These are phyloP conservation scores for Axea sp. DNA, from an alignment of 2,888 invertebrate species.

Conservation along the genomic window DNA sequence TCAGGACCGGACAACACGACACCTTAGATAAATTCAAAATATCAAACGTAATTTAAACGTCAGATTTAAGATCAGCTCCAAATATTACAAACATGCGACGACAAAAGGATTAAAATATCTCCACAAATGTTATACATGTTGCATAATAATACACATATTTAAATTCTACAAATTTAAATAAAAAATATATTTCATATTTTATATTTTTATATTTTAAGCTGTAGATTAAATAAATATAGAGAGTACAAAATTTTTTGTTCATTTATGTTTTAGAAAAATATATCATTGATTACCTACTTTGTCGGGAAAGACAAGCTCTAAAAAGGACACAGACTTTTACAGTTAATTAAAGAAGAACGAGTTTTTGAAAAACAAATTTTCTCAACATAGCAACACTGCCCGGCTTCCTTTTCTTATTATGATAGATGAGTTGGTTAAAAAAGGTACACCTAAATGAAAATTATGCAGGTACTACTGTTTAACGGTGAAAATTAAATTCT, in stretches of 20 bases:
- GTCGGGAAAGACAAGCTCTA: conserved; percentile 6
- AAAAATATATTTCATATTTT: too few relatives aligned
- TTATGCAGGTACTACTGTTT: conserved; percentile 54
- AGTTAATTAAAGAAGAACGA: conserved; percentile 50
- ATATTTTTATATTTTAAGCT: too few relatives aligned
- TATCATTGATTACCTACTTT: conserved; percentile 14
- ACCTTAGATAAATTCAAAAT: conserved; percentile 25
- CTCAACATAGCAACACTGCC: conserved; percentile 11
- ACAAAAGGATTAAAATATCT: conserved; percentile 4
- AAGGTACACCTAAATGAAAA: conserved; percentile 33
- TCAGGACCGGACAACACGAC: conserved; percentile 69
- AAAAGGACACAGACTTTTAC: conserved; percentile 38
- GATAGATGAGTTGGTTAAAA: conserved; percentile 45
- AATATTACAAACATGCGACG: conserved; percentile 1
- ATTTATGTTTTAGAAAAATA: conserved; percentile 11
- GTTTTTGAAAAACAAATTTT: conserved; percentile 45
- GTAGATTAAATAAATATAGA: too few relatives aligned
- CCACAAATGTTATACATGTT: too few relatives aligned
- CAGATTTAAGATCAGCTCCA: conserved; percentile 16
- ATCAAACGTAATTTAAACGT: conserved; percentile 46
- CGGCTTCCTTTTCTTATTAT: conserved; percentile 21
- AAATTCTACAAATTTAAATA: too few relatives aligned
- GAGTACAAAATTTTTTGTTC: too few relatives aligned
- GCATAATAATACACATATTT: too few relatives aligned
- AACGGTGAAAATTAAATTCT: conserved; percentile 31